Conservation (phyloP, 2,113 vertebrate genomes). For the Plecturocebus donacophilus region DNA sequence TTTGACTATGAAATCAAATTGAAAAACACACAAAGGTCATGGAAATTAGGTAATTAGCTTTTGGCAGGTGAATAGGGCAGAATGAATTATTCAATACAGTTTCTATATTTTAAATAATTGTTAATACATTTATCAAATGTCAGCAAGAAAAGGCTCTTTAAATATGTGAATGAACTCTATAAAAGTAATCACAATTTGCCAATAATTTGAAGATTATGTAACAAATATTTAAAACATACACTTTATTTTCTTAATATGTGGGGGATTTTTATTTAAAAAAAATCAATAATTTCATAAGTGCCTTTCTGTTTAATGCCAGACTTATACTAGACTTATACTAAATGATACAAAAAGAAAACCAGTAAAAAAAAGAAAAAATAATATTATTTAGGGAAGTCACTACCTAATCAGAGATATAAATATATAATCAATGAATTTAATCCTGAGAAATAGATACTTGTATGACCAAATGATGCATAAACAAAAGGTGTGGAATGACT, state of each 20-base stretch:
- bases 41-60: conserved; percentile 69
- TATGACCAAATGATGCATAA: not conserved
- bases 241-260: not conserved
- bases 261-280: not conserved
- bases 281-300: not conserved
- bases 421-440: not conserved
- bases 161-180: conserved; percentile 16
- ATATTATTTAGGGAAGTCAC: not conserved
- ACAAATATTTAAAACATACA: not conserved
- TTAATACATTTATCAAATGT: conserved; percentile 51
- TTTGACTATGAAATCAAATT: conserved; percentile 54
- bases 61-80: conserved; percentile 59
- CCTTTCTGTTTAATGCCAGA: not conserved
- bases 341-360: not conserved
- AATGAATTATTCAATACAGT: conserved; percentile 70
- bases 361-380: not conserved
- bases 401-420: not conserved
- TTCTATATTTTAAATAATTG: conserved; percentile 53
- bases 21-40: conserved; percentile 63
- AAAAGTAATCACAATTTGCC: not conserved
- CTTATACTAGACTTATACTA: not conserved
- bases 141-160: conserved; percentile 30
- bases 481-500: not conserved
- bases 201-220: not conserved
- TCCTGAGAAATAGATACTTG: not conserved